These are phyloP conservation scores for Cydia pomonella DNA, from an alignment of 1,140 invertebrate genomes.

Conservation along the genomic window DNA sequence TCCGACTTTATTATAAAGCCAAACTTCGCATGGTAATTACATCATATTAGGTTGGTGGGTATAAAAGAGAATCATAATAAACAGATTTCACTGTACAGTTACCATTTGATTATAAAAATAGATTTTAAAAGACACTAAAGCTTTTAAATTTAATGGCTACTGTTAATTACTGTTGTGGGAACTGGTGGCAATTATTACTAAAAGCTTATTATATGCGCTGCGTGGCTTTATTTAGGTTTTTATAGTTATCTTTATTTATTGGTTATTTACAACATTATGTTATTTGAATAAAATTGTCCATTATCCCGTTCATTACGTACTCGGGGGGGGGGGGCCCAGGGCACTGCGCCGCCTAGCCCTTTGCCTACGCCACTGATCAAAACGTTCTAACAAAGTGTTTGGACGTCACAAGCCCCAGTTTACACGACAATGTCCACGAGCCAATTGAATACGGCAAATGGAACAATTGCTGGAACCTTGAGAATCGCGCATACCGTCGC, in stretches of 20 bases:
- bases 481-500: not conserved
- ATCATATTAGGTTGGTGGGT: too few species aligned
- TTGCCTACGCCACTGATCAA: too few species aligned
- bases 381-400: too few species aligned
- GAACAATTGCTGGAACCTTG: conserved; percentile 25
- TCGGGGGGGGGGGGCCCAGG: too few species aligned
- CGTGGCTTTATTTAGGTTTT: not conserved
- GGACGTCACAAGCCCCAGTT: conserved; percentile 1
- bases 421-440: conserved; percentile 15
- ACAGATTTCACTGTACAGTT: too few species aligned
- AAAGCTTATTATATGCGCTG: not conserved
- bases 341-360: too few species aligned
- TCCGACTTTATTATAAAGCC: too few species aligned
- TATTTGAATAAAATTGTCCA: too few species aligned
- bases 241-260: not conserved
- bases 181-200: not conserved
- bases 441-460: conserved; percentile 15
- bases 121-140: not conserved
- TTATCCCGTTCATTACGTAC: too few species aligned
- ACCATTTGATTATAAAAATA: not conserved
- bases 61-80: too few species aligned
- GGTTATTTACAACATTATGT: not conserved
- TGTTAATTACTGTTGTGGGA: not conserved
- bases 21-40: too few species aligned
- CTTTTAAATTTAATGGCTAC: not conserved